Conservation (phyloP, 2,113 vertebrate species). For the Corynorhinus townsendii region DNA sequence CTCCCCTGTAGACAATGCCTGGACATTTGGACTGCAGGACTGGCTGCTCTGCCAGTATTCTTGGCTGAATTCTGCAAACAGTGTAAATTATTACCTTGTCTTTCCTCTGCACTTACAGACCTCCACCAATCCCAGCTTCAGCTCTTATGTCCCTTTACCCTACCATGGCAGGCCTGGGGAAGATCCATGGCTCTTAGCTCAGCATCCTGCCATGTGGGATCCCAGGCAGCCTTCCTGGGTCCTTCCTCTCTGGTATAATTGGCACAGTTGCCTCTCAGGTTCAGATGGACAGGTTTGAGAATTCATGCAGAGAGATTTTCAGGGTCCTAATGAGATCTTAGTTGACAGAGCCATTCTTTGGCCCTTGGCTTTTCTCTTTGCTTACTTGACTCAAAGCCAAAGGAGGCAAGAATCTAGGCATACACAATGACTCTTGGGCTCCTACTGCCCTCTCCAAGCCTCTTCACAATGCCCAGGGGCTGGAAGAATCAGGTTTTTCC, state of each 20-base stretch:
- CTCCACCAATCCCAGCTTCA: neutral
- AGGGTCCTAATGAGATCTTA: neutral
- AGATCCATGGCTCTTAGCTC: neutral
- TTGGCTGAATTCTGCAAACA: neutral
- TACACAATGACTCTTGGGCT: no score
- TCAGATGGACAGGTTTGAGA: neutral
- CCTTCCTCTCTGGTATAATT: no score
- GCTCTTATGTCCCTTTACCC: no score
- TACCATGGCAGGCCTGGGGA: neutral
- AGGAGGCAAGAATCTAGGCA: neutral
- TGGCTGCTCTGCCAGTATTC: neutral
- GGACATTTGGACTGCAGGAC: rapidly evolving
- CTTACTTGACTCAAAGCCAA: neutral
- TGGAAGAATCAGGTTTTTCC: neutral
- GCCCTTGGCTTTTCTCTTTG: neutral
- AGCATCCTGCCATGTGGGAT: neutral
- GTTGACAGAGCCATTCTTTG: neutral
- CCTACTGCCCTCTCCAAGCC: neutral
- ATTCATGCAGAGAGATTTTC: neutral
- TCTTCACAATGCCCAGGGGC: neutral
- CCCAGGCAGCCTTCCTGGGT: rapidly evolving
- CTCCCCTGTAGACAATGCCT: neutral
- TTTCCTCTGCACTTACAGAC: neutral
- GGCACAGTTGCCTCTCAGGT: no score
- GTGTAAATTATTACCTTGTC: neutral